A percentile compares a stretch with the other conserved stretches of the same genome.
These are phyloP conservation scores for Cylindroiulus punctatus DNA, from an alignment of 2,888 invertebrate species.

Conservation along the genomic window DNA sequence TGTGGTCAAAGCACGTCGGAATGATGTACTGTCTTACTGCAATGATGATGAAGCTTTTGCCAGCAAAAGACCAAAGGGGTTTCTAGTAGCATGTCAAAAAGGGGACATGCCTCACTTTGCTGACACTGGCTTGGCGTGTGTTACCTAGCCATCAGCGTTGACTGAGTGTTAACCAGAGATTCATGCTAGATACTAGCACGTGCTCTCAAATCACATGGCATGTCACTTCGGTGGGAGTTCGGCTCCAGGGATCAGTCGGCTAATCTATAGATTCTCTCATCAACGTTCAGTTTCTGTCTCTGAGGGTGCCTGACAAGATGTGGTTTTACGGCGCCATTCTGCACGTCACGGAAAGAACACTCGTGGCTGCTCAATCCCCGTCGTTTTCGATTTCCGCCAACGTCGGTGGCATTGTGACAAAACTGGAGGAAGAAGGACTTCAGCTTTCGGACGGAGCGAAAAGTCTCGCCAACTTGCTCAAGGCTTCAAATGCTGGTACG, in stretches of 20 bases:
- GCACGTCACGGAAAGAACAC: background rate
- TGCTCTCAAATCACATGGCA: too few relatives aligned
- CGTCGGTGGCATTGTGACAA: background rate
- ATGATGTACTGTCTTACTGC: too few relatives aligned
- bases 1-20: too few relatives aligned
- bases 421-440: conserved; percentile 45
- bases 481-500: conserved; percentile 9
- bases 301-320: conserved; percentile 14
- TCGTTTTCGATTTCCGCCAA: background rate
- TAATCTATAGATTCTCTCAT: background rate
- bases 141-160: too few relatives aligned
- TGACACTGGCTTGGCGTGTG: background rate
- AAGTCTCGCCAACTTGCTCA: conserved; percentile 20
- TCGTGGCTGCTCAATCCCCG: background rate
- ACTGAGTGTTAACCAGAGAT: too few relatives aligned
- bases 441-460: conserved; percentile 45
- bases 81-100: too few relatives aligned
- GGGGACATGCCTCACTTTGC: too few relatives aligned
- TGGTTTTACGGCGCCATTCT: conserved; percentile 50
- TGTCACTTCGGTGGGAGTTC: too few relatives aligned
- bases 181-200: too few relatives aligned
- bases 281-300: conserved; percentile 8
- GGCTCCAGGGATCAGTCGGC: background rate
- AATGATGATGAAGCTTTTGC: too few relatives aligned
- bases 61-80: too few relatives aligned